Evolutionary conservation across 2,797 vertebrate genomes (phyloP).

Genomic region (Artibeus jamaicensis): DNA sequence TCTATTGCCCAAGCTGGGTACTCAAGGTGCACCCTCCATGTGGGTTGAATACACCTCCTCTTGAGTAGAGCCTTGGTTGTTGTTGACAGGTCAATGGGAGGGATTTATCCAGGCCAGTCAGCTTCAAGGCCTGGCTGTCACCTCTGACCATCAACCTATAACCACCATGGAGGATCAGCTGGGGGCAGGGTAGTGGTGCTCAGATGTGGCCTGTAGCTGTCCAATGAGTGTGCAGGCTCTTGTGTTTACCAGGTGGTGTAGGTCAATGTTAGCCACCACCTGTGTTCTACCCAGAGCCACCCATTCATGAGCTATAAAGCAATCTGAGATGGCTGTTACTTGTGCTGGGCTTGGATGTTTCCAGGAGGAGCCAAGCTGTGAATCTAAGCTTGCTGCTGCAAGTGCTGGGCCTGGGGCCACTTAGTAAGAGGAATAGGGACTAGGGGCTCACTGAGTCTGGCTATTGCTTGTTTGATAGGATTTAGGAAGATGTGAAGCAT

Average conservation of each 20-base stretch:
- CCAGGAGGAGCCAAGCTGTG: background rate
- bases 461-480: background rate
- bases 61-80: background rate
- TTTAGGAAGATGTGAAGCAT: background rate
- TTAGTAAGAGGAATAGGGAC: background rate
- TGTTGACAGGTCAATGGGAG: background rate
- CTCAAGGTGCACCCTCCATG: background rate
- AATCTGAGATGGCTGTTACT: background rate
- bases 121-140: no score
- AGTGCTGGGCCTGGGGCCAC: background rate
- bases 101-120: no score
- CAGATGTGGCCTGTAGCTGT: background rate
- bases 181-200: background rate
- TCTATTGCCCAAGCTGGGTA: background rate
- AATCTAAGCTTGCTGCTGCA: background rate
- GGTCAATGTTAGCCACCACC: background rate
- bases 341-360: background rate
- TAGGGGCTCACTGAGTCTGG: background rate
- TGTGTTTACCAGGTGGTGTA: background rate
- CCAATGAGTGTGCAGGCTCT: background rate
- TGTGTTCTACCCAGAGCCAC: background rate
- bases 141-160: background rate
- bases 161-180: background rate
- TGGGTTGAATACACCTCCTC: background rate
- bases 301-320: background rate